A percentile compares a stretch with the other conserved stretches of the same genome.
Evolutionary conservation across 2,113 vertebrate genomes (phyloP).

Genomic region (Cryptoleucopteryx plumbea): DNA sequence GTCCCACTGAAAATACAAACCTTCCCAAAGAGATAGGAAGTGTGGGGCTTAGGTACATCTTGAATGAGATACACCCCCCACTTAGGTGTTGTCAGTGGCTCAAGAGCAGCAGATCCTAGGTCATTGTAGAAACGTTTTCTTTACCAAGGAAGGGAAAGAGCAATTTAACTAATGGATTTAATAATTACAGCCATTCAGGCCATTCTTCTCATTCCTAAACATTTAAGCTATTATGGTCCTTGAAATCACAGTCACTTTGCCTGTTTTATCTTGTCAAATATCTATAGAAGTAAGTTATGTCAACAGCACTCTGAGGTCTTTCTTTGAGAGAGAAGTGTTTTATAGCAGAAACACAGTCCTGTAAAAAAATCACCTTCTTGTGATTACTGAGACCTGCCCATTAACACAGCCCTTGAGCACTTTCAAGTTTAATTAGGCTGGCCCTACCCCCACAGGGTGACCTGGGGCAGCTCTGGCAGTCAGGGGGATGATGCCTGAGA

Average conservation of each 20-base stretch:
- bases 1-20: background rate
- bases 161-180: background rate
- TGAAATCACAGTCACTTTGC: background rate
- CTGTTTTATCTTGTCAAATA: background rate
- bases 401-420: background rate
- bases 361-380: background rate
- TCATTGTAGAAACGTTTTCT: background rate
- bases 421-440: background rate
- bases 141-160: background rate
- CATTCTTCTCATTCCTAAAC: constrained; percentile 1
- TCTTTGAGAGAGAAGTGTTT: background rate
- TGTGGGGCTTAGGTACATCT: background rate
- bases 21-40: background rate
- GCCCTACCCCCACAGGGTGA: background rate
- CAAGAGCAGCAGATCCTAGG: background rate
- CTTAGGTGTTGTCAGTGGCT: background rate
- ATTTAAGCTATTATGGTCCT: background rate
- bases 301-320: background rate
- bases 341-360: background rate
- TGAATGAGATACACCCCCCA: background rate
- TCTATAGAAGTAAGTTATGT: background rate
- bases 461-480: background rate
- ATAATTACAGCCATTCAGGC: background rate
- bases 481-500: background rate
- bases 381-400: background rate